phyloP scores from a whole-genome alignment of 2,113 vertebrate genomes.

The Entelurus aequoreus region DNA sequence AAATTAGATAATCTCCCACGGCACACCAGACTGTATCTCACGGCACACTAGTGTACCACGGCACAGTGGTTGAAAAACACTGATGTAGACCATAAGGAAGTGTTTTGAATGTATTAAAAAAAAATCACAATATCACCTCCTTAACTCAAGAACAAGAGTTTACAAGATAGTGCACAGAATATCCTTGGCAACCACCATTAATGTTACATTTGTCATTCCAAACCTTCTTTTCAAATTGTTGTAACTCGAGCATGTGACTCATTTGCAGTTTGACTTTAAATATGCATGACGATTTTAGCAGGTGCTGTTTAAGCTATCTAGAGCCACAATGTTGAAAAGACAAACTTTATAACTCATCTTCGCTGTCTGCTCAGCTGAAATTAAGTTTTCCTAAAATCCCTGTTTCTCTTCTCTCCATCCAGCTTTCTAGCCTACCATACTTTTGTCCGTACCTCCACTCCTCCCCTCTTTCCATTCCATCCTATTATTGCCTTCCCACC shows the following conservation, averaged over 20 bases:
- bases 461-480: constrained; percentile 45
- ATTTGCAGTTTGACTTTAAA: constrained; percentile 26
- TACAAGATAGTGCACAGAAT: constrained; percentile 3
- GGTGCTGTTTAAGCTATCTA: constrained; percentile 15
- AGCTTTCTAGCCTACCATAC: constrained; percentile 35
- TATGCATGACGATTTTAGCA: constrained; percentile 31
- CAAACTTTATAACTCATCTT: constrained; percentile 38
- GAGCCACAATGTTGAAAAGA: constrained; percentile 23
- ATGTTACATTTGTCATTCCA: constrained; percentile 12
- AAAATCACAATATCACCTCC: not conserved
- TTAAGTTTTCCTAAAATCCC: constrained; percentile 55
- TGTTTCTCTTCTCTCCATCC: constrained; percentile 32
- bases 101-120: too few relatives aligned
- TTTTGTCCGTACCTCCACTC: constrained; percentile 38
- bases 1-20: too few relatives aligned
- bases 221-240: constrained; percentile 3
- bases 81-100: too few relatives aligned
- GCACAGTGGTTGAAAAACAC: too few relatives aligned
- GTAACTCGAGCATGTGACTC: constrained; percentile 11
- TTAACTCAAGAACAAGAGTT: constrained; percentile 8
- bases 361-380: constrained; percentile 53
- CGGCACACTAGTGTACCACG: too few relatives aligned
- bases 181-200: constrained; percentile 17
- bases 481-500: constrained; percentile 46
- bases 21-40: too few relatives aligned